Evolutionary conservation across 1,140 invertebrate species (phyloP), one percentile per base, ranked within the genome.

Genomic region (Drosophila rufa): DNA sequence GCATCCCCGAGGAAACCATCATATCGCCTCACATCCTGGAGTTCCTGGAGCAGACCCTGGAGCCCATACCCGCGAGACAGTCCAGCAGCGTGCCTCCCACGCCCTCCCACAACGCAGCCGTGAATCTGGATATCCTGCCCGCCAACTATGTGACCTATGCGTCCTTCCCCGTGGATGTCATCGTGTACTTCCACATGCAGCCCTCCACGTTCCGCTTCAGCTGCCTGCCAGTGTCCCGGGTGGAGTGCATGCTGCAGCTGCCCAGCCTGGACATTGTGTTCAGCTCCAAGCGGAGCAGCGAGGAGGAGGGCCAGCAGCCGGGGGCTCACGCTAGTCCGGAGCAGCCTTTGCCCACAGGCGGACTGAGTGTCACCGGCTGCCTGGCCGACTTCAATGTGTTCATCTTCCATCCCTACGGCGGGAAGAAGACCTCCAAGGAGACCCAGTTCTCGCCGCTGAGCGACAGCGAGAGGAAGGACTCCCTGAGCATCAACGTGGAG

Each of bases 131-230:
- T 69, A 94, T 94, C 15, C 93, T 95, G 5, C 94, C 95, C 2
- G 95, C 96, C 6, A 96, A 97, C 92, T 97, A 97, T 92, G 96
- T 96, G 66, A 84, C 82, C 8, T 98, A 98, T 89, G 96, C 97
- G 12, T 98, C 98, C 65, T 99, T 99, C 92, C 99, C 99, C 0
- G 98, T 99, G 0, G 99, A 99, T 94, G 98, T 99, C 11, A 98
- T 99, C 80, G 98, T 99, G 8, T 99, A 99, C 93, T 98, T 99
- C 93, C 97, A 98, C 92, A 99, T 99, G 95, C 97, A 99, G 91
- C 98, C 98, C 0, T 99, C 98, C 14, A 98, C 97, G 3, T 98
- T 99, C 91, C 95, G 98, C 67, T 99, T 99, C 93, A 98, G 98
- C 69, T 99, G 98, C 94, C 94, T 99, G 75, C 99, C 98, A 6